These are phyloP conservation scores for Sminthurides bifidus DNA, from an alignment of 1,140 invertebrate genomes.

Conservation along the genomic window DNA sequence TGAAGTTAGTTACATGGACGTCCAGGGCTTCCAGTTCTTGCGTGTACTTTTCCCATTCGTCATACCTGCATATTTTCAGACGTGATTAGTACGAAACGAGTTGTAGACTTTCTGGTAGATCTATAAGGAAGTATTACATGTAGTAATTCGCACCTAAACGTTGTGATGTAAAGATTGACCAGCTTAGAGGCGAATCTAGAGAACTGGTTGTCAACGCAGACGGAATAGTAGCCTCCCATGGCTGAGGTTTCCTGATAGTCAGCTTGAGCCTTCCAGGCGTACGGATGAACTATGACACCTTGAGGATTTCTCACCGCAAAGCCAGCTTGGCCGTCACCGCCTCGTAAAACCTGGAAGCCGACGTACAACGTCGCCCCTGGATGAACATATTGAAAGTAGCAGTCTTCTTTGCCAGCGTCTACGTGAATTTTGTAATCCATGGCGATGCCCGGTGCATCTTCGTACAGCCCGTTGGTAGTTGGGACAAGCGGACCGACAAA, in stretches of 20 bases:
- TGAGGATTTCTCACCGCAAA: conserved; percentile 77
- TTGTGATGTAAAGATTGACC: conserved; percentile 84
- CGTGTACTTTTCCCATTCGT: conserved; percentile 83
- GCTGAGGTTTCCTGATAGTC: conserved; percentile 74
- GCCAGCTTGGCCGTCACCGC: conserved; percentile 81
- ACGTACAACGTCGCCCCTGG: conserved; percentile 84
- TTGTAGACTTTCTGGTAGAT: neutral
- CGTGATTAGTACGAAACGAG: conserved; percentile 1
- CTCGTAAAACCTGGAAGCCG: conserved; percentile 75
- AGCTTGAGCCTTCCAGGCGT: conserved; percentile 71
- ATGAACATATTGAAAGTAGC: conserved; percentile 76
- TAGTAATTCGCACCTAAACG: conserved; percentile 53
- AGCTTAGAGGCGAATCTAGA: conserved; percentile 82
- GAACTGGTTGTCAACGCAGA: conserved; percentile 91
- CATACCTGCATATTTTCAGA: conserved; percentile 47
- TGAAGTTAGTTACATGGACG: conserved; percentile 80
- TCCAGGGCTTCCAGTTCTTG: conserved; percentile 78
- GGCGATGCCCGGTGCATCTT: conserved; percentile 62
- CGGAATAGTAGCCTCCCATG: conserved; percentile 73
- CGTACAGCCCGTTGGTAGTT: conserved; percentile 11
- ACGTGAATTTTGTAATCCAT: conserved; percentile 75
- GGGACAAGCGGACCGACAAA: no score
- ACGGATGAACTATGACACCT: conserved; percentile 71
- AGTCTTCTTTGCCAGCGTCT: conserved; percentile 86
- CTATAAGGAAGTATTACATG: neutral